Conservation (phyloP, 2,113 vertebrate genomes). For the Pterocles orientalis region DNA sequence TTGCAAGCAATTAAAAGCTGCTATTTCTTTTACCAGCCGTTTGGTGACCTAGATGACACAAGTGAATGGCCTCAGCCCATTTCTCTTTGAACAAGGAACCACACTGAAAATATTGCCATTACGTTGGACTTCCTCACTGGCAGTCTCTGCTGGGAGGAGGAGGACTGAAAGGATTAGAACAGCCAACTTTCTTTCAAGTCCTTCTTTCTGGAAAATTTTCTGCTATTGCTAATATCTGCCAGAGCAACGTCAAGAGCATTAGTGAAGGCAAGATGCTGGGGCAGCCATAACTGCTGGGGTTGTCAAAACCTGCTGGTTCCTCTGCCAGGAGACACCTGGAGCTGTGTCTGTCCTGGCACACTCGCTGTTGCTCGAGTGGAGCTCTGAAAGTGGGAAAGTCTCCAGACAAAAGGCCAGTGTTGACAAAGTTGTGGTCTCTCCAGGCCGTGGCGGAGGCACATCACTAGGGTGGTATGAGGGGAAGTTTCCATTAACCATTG, state of each 20-base stretch:
- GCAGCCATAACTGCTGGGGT: not conserved
- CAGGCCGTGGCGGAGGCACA: constrained; percentile 4
- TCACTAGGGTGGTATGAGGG: constrained; percentile 50
- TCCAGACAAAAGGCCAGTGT: constrained; percentile 47
- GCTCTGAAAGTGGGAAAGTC: not conserved
- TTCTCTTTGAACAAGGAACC: constrained; percentile 1
- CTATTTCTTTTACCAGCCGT: not conserved
- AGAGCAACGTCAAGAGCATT: not conserved
- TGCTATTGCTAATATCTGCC: not conserved
- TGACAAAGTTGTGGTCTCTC: constrained; percentile 43
- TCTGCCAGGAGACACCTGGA: constrained; percentile 15
- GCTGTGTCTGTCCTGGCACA: not conserved
- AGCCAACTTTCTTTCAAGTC: constrained; percentile 20
- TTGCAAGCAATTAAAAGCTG: not conserved
- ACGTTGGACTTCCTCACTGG: not conserved
- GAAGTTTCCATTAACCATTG: constrained; percentile 62
- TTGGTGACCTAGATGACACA: constrained; percentile 21
- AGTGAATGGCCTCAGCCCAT: not conserved
- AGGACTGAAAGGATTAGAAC: not conserved
- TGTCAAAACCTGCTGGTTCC: not conserved
- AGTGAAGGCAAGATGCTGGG: not conserved
- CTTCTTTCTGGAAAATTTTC: constrained; percentile 22
- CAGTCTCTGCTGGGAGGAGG: not conserved
- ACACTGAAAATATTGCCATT: constrained; percentile 9
- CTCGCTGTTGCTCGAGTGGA: not conserved